These are phyloP conservation scores for Drosophila falleni DNA, from an alignment of 2,888 invertebrate species.

Conservation along the genomic window DNA sequence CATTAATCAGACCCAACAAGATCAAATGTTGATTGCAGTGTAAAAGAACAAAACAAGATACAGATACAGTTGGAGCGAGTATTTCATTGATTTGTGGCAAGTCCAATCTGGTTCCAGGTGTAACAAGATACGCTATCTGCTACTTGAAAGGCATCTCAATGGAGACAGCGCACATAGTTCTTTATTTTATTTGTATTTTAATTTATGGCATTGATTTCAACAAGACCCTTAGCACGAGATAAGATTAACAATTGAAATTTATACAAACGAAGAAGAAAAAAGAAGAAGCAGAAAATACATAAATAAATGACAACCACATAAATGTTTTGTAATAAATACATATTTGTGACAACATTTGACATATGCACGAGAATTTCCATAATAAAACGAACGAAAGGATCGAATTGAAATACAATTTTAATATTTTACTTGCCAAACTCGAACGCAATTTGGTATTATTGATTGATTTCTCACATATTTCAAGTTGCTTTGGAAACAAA, in stretches of 20 bases:
- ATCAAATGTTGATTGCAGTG: neutral
- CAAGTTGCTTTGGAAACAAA: conserved; percentile 5
- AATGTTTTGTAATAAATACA: conserved; percentile 19
- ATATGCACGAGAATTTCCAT: neutral
- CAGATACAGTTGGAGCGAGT: conserved; percentile 13
- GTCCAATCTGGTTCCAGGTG: conserved; percentile 24
- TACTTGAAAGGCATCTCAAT: conserved; percentile 8
- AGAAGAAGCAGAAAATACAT: neutral
- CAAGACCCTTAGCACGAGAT: conserved; percentile 23
- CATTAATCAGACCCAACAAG: neutral
- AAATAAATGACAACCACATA: conserved; percentile 9
- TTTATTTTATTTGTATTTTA: conserved; percentile 1
- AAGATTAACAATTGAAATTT: conserved; percentile 43
- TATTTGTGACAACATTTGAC: conserved; percentile 21
- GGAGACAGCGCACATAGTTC: neutral
- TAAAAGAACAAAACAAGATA: conserved; percentile 26
- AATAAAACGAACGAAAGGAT: neutral
- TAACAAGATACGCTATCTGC: conserved; percentile 27
- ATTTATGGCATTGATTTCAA: conserved; percentile 47
- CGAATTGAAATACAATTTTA: conserved; percentile 20
- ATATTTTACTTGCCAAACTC: conserved; percentile 18
- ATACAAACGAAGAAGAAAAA: conserved; percentile 2
- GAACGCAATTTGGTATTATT: conserved; percentile 23
- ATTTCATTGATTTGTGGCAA: conserved; percentile 41
- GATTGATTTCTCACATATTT: conserved; percentile 32